Percentiles rank a stretch among this genome's conserved stretches.
Conservation (phyloP, 1,140 invertebrate species). For the Doryteuthis pealeii region DNA sequence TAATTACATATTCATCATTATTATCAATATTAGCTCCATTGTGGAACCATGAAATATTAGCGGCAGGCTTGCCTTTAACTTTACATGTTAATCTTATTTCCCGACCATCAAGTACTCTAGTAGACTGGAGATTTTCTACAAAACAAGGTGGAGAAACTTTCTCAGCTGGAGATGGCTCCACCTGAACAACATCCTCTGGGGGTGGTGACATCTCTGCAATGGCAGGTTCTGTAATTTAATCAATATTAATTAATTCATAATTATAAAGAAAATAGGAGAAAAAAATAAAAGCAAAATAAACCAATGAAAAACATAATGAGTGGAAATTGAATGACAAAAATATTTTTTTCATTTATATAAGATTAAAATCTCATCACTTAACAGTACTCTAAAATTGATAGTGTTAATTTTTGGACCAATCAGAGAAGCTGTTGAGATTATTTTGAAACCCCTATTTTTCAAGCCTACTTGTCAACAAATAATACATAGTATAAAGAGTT, state of each 20-base stretch:
- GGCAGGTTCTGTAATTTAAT: conserved; percentile 41
- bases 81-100: conserved; percentile 52
- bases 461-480: too few relatives aligned
- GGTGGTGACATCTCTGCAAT: conserved; percentile 37
- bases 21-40: conserved; percentile 58
- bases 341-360: too few relatives aligned
- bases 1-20: conserved; percentile 58
- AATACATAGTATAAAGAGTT: too few relatives aligned
- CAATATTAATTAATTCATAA: not conserved
- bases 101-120: conserved; percentile 51
- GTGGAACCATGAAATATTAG: conserved; percentile 57
- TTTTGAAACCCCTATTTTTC: too few relatives aligned
- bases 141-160: conserved; percentile 55
- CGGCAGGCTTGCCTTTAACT: conserved; percentile 52
- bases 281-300: too few relatives aligned
- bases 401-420: too few relatives aligned
- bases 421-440: too few relatives aligned
- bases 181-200: conserved; percentile 25
- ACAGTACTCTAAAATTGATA: too few relatives aligned
- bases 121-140: conserved; percentile 35
- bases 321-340: too few relatives aligned
- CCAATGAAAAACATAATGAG: too few relatives aligned
- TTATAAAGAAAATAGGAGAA: not conserved
- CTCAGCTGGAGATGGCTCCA: conserved; percentile 39
- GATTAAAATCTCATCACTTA: too few relatives aligned